A percentile compares a stretch with the other conserved stretches of the same genome.
Conservation (phyloP, 2,888 invertebrate species). For the Ypsolopha scabrella region DNA sequence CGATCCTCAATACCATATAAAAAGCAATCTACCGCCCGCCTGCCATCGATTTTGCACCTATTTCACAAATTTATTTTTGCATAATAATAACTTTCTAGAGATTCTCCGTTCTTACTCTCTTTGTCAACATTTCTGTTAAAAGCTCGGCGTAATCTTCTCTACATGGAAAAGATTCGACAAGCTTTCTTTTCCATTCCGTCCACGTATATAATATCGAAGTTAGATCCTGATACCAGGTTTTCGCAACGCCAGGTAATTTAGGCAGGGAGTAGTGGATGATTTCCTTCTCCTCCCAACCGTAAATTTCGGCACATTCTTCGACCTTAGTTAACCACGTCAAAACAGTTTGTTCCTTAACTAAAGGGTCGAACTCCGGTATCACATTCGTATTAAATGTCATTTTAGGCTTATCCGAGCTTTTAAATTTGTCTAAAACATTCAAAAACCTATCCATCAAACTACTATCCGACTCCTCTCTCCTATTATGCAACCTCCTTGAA, state of each 20-base stretch:
- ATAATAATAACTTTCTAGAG: too few species aligned
- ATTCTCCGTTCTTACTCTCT: conserved; percentile 5
- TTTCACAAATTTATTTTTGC: too few species aligned
- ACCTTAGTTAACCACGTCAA: conserved; percentile 7
- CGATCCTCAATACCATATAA: conserved; percentile 13
- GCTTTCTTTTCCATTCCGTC: conserved; percentile 13
- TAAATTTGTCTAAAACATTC: too few species aligned
- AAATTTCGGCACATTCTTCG: conserved; percentile 5
- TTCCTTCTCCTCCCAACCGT: neutral
- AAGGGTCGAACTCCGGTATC: conserved; percentile 11
- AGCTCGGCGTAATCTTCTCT: conserved; percentile 13
- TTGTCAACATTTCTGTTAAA: conserved; percentile 12
- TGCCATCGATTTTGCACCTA: conserved; percentile 11
- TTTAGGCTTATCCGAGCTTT: neutral
- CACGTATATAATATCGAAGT: conserved; percentile 11
- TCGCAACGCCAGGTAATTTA: conserved; percentile 7
- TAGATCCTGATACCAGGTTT: conserved; percentile 14
- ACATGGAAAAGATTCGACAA: conserved; percentile 12
- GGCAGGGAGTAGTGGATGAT: neutral
- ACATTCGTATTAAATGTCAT: conserved; percentile 7
- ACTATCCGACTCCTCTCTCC: too few species aligned
- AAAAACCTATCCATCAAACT: too few species aligned
- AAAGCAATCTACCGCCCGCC: conserved; percentile 14
- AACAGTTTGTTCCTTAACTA: conserved; percentile 7
- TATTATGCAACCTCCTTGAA: too few species aligned